phyloP scores from a whole-genome alignment of 2,797 vertebrate genomes.

The Tragelaphus eurycerus region DNA sequence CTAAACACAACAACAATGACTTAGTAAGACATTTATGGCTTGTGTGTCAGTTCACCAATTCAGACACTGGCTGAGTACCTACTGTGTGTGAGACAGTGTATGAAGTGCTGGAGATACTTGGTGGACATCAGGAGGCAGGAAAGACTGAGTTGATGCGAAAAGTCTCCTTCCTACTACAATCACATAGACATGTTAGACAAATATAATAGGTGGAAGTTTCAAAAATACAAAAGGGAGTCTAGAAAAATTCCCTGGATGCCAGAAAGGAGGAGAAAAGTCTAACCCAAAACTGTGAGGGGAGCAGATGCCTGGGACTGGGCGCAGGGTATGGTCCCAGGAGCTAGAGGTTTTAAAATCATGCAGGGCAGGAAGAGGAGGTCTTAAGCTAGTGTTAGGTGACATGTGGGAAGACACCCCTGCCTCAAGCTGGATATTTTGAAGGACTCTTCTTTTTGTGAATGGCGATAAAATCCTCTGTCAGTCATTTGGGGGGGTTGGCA shows the following conservation, averaged over 20 bases:
- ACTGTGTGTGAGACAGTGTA: neutral
- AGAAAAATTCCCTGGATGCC: neutral
- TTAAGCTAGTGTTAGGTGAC: neutral
- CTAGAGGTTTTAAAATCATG: neutral
- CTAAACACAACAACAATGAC: neutral
- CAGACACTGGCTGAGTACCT: neutral
- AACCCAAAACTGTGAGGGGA: neutral
- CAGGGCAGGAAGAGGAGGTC: neutral
- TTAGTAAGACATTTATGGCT: neutral
- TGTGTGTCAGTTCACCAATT: neutral
- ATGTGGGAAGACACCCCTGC: neutral
- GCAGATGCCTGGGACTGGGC: neutral
- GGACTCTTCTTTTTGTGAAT: neutral
- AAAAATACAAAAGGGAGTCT: slow-evolving; percentile 43
- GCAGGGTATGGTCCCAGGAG: neutral
- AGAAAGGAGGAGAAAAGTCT: slow-evolving; percentile 22
- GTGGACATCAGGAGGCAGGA: neutral
- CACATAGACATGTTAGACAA: neutral
- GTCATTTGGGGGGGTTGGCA: neutral
- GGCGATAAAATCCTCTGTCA: neutral
- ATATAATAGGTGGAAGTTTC: neutral
- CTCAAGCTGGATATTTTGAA: neutral
- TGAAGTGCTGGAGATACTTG: neutral
- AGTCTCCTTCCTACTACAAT: neutral
- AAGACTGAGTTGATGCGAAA: slow-evolving; percentile 35